Percentiles rank a stretch among this genome's conserved stretches.
Conservation (phyloP, 2,797 vertebrate genomes). For the Mormyrops attenuatus region DNA sequence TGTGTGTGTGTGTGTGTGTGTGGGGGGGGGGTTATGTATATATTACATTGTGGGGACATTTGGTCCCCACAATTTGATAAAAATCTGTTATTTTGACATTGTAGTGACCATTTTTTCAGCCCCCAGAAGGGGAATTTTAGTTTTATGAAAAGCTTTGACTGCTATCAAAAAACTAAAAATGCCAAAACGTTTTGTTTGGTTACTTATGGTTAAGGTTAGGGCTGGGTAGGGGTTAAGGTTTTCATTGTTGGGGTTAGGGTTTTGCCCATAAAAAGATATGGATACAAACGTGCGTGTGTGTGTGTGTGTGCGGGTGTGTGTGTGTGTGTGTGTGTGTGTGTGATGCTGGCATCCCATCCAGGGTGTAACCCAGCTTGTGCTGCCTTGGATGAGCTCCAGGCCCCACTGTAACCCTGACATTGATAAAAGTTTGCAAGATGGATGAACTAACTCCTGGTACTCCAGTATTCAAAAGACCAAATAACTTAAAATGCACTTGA, state of each 20-base stretch:
- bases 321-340: no score
- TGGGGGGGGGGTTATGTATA: not conserved
- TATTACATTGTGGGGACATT: not conserved
- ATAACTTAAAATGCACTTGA: not conserved
- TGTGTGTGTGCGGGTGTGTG: not conserved
- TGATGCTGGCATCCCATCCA: not conserved
- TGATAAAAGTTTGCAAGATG: not conserved
- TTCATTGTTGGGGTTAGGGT: not conserved
- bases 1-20: not conserved
- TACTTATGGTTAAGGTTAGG: not conserved
- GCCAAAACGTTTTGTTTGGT: not conserved
- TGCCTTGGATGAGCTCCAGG: not conserved
- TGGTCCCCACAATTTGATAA: not conserved
- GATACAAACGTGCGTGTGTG: no score
- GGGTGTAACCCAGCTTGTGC: not conserved
- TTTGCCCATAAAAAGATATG: not conserved
- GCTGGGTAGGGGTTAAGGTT: not conserved
- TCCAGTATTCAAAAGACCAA: not conserved
- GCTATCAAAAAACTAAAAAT: not conserved
- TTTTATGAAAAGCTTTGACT: not conserved
- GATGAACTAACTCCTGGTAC: not conserved
- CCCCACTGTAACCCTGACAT: not conserved
- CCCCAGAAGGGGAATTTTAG: not conserved
- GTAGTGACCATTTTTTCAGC: not conserved
- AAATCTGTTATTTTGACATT: not conserved